A percentile compares a stretch with the other conserved stretches of the same genome.
Conservation (phyloP, 2,113 vertebrate genomes). For the Petromus typicus region DNA sequence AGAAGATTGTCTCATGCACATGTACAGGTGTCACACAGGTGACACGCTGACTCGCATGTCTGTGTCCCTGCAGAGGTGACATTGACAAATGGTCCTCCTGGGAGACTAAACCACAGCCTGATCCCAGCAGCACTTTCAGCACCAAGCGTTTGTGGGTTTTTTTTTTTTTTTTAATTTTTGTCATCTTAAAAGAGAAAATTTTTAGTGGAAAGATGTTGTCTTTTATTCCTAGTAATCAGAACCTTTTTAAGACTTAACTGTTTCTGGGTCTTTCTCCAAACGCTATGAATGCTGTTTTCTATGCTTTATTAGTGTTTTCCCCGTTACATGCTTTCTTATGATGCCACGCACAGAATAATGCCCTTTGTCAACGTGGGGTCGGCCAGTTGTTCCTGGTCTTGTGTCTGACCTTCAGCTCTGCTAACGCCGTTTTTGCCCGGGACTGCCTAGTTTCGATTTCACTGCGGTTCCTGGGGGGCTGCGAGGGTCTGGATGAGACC, state of each 20-base stretch:
- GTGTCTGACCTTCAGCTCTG: neutral
- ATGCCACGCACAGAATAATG: accelerated
- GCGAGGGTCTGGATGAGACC: neutral
- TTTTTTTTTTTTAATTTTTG: too few species aligned
- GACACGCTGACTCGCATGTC: neutral
- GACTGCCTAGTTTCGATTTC: neutral
- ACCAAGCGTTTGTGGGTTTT: accelerated
- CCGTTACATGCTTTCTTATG: accelerated
- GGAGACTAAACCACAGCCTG: too few species aligned
- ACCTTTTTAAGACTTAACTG: neutral
- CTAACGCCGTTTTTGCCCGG: neutral
- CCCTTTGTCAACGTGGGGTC: accelerated
- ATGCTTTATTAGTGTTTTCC: too few species aligned
- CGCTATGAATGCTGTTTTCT: neutral
- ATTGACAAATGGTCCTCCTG: accelerated
- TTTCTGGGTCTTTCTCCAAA: neutral
- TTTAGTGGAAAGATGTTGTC: neutral
- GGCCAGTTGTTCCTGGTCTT: accelerated
- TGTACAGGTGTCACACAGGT: neutral
- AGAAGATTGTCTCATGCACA: too few species aligned
- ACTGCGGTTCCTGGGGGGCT: too few species aligned
- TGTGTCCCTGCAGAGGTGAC: neutral
- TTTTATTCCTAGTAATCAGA: neutral
- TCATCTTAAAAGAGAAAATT: neutral
- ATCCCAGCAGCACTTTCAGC: accelerated